phyloP scores from a whole-genome alignment of 2,888 invertebrate species.

The Drosophila testacea region DNA sequence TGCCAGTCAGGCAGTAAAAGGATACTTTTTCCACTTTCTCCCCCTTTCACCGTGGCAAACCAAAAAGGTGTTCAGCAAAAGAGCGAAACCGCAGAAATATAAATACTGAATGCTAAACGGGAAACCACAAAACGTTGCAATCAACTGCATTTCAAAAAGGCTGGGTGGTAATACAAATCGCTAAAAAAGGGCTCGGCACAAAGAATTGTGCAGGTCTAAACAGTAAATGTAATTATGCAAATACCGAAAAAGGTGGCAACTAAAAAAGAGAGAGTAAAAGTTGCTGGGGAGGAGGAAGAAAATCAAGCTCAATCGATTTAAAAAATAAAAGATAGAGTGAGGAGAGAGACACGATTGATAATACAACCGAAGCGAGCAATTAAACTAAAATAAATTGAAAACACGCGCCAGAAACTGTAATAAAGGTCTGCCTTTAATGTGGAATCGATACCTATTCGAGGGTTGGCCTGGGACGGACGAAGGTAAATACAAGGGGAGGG shows the following conservation, averaged over 20 bases:
- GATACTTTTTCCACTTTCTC: constrained; percentile 55
- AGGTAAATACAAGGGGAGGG: constrained; percentile 24
- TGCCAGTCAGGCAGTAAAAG: constrained; percentile 56
- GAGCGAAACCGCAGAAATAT: constrained; percentile 67
- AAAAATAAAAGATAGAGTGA: neutral
- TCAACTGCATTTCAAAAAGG: constrained; percentile 52
- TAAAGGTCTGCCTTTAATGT: constrained; percentile 51
- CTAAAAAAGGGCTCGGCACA: constrained; percentile 19
- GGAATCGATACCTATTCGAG: constrained; percentile 62
- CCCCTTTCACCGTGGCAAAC: constrained; percentile 23
- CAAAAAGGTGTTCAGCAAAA: constrained; percentile 48
- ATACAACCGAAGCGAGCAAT: constrained; percentile 42
- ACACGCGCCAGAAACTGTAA: constrained; percentile 58
- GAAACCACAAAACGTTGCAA: constrained; percentile 75
- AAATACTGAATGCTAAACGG: constrained; percentile 32
- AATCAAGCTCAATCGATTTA: constrained; percentile 32
- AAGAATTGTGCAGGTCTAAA: constrained; percentile 26
- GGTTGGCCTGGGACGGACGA: neutral
- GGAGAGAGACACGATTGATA: constrained; percentile 24
- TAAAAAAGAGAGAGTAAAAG: constrained; percentile 14
- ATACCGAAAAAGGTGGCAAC: constrained; percentile 40
- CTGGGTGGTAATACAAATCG: constrained; percentile 33
- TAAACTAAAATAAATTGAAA: constrained; percentile 64
- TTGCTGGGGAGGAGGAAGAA: constrained; percentile 18
- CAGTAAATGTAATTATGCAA: constrained; percentile 73